phyloP scores from a whole-genome alignment of 2,888 invertebrate genomes.

The Hydrotaea diabolus region DNA sequence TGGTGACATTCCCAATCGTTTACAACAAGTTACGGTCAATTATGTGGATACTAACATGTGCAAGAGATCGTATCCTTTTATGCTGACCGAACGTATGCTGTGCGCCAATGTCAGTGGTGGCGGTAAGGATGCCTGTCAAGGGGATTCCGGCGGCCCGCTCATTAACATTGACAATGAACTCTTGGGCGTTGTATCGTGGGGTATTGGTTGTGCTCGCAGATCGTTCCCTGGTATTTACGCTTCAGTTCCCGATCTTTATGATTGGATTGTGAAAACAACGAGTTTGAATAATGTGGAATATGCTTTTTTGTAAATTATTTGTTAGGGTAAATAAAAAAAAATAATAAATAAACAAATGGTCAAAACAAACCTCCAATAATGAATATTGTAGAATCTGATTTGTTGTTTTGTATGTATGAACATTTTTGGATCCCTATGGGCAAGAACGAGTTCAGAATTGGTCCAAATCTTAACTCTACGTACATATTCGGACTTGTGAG shows the following conservation, averaged over 20 bases:
- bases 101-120: slow-evolving; percentile 72
- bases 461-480: too few relatives aligned
- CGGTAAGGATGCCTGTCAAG: slow-evolving; percentile 77
- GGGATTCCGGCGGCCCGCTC: slow-evolving; percentile 77
- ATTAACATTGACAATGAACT: slow-evolving; percentile 69
- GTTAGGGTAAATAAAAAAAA: neutral
- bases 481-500: too few relatives aligned
- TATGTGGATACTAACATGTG: slow-evolving; percentile 71
- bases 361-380: too few relatives aligned
- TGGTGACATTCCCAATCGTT: slow-evolving; percentile 68
- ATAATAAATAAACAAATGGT: neutral
- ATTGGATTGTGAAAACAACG: slow-evolving; percentile 70
- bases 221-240: slow-evolving; percentile 63
- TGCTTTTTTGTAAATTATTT: slow-evolving; percentile 35
- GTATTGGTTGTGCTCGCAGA: slow-evolving; percentile 72
- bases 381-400: too few relatives aligned
- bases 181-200: slow-evolving; percentile 77
- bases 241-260: slow-evolving; percentile 70
- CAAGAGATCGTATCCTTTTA: slow-evolving; percentile 69
- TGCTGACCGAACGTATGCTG: slow-evolving; percentile 73
- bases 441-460: too few relatives aligned
- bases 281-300: slow-evolving; percentile 17
- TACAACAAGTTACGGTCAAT: slow-evolving; percentile 74
- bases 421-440: too few relatives aligned
- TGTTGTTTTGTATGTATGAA: too few relatives aligned